A percentile compares a stretch with the other conserved stretches of the same genome.
Evolutionary conservation across 1,140 invertebrate species (phyloP).

Genomic region (Trachymyrmex cornetzi): DNA sequence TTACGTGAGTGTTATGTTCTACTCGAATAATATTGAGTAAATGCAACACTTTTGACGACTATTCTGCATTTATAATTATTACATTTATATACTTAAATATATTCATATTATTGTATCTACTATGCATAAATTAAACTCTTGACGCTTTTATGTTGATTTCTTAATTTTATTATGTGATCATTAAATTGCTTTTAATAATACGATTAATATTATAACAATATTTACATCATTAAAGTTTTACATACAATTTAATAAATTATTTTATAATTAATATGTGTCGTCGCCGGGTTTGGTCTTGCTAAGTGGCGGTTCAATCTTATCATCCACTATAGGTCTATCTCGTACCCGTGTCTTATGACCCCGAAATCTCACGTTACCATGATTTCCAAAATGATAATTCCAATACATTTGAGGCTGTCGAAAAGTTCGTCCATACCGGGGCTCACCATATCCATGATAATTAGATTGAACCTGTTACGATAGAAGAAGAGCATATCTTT

Average conservation of each 20-base stretch:
- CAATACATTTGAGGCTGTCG: constrained; percentile 18
- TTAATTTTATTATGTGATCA: constrained; percentile 17
- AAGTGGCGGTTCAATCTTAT: constrained; percentile 78
- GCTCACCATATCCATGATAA: constrained; percentile 39
- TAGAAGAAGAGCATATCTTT: background rate
- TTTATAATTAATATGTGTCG: constrained; percentile 22
- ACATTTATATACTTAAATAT: constrained; percentile 37
- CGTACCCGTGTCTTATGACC: background rate
- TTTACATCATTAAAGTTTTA: background rate
- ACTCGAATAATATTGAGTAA: constrained; percentile 1
- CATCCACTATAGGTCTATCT: constrained; percentile 66
- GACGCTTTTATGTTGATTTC: constrained; percentile 47
- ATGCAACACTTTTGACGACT: background rate
- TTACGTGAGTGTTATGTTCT: background rate
- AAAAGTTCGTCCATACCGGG: constrained; percentile 44
- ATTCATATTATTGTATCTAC: constrained; percentile 9
- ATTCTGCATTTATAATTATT: constrained; percentile 47
- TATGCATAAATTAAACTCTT: constrained; percentile 42
- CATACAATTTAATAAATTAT: background rate
- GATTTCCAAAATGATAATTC: constrained; percentile 13
- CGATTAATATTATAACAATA: background rate
- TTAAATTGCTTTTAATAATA: background rate
- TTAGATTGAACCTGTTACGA: constrained; percentile 59
- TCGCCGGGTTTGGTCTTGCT: constrained; percentile 66
- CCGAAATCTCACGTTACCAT: constrained; percentile 4